Base-by-base conservation (phyloP, 1,140 invertebrate genomes). In the Thaumetopoea pityocampa region DNA sequence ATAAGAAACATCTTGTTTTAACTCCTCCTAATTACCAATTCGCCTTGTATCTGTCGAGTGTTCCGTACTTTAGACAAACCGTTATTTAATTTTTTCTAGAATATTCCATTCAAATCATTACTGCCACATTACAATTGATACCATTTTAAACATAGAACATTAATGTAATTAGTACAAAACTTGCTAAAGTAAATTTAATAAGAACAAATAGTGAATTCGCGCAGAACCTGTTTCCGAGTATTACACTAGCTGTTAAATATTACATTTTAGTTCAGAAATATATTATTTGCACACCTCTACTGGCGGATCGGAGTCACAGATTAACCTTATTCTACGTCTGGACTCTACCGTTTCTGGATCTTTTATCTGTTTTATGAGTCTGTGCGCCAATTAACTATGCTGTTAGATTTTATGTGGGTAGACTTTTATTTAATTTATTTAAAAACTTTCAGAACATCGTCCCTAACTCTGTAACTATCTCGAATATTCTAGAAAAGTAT, bases 121-220 rank as follows among this genome's bases (percentile, higher is more conserved):
- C 24, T 41, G 27, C 18, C 37, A 23, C 28, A 23, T 58, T 48
- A n/a, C 51, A 45, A 56, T 60, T 59, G 40, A 53, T 48, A 49
- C 36, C 17, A 47, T 18, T 60, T 49, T 53, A 45, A 33, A 49
- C 19, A 27, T 40, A 48, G 41, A 34, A 28, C 42, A 45, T 56
- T 55, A 45, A 34, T 63, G 60, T 64, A 69, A 69, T 67, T 64
- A 69, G 55, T 57, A 48, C 44, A 52, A 20, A 44, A 42, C 48
- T 33, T 44, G 45, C 46, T 47, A 51, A 54, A 44, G 42, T 64
- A 65, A 62, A 65, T 46, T 52, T 30, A 20, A 45, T 34, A 50
- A 55, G 32, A 42, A 26, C 29, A 34, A n/a, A 11, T 8, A 14
- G 15, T 8, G 27, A 14, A 16, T 42, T 42, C 32, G 5, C 26